Base-by-base conservation (phyloP, 2,113 vertebrate genomes). In the Semicossyphus pulcher region DNA sequence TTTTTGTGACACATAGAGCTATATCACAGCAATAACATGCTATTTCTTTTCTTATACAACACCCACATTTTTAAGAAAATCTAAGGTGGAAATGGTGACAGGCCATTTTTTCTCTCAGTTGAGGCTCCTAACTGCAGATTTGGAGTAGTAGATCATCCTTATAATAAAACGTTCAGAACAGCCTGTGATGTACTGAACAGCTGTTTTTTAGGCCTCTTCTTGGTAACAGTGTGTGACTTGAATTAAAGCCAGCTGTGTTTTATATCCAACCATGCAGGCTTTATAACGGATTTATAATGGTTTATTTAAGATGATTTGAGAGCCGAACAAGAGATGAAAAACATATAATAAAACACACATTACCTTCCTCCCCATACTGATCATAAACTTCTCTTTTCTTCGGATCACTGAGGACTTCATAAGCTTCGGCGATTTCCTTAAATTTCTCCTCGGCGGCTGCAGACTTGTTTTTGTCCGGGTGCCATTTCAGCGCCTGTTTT, bases 391-490 rank as follows among this genome's bases (percentile, higher is more conserved):
- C 98, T 84, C 96, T 95, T 91, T 99, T 99, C 86, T 99, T 97
- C 44, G 97, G 97, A 89, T 99, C 98, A 82, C 98, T 99, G 52
- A 99, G 91, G 62, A 99, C 98, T 89, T 99, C 98, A 4, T 99
- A 99, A 26, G 98, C 98, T 90, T 99, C 98, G 49, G 98, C 98
- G 75, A 99, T 74, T 86, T 99, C 98, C 92, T 99, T 99, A 87
- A 99, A 99, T 96, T 95, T 99, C 84, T 99, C 98, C 89, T 98
- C 97, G 66, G 98, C 98, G 20, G 97, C 94, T 31, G 96, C 92
- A 51, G 97, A 96, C 88, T 99, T 99, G 89, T 99, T 99, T 92
- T 99, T 99, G 87, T 99, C 98, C 8, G 97, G 98, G 79, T 99
- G 98, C 96, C 98, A 99, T 94, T 96, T 98, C 84, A 99, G 93